Evolutionary conservation across 2,113 vertebrate species (phyloP).

Genomic region (Pygoscelis antarcticus): DNA sequence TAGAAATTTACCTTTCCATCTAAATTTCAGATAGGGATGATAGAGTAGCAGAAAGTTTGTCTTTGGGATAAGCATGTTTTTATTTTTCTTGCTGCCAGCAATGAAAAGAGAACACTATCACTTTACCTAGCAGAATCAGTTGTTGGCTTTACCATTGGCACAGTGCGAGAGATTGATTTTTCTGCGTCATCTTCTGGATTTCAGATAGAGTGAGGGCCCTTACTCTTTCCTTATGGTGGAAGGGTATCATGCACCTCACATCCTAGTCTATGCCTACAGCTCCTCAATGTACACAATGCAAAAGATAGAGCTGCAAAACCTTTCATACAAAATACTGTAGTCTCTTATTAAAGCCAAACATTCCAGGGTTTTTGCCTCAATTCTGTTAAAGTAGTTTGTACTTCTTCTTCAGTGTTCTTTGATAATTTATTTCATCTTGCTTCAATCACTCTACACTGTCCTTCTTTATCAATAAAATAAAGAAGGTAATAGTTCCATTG

Average conservation of each 20-base stretch:
- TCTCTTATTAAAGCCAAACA: background rate
- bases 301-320: background rate
- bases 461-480: background rate
- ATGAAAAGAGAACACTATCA: background rate
- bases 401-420: background rate
- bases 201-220: background rate
- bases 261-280: background rate
- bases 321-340: background rate
- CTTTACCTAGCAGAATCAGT: background rate
- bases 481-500: background rate
- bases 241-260: background rate
- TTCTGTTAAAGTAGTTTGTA: background rate
- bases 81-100: background rate
- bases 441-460: background rate
- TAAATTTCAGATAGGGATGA: background rate
- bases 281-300: background rate
- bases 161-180: background rate
- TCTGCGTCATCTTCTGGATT: background rate
- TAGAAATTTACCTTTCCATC: background rate
- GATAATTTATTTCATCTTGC: background rate
- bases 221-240: too few species aligned
- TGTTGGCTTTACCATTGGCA: background rate
- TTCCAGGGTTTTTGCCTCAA: background rate
- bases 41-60: background rate
- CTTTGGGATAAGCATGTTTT: background rate